phyloP scores from a whole-genome alignment of 2,888 invertebrate species.

The Eupelmus urozonus region DNA sequence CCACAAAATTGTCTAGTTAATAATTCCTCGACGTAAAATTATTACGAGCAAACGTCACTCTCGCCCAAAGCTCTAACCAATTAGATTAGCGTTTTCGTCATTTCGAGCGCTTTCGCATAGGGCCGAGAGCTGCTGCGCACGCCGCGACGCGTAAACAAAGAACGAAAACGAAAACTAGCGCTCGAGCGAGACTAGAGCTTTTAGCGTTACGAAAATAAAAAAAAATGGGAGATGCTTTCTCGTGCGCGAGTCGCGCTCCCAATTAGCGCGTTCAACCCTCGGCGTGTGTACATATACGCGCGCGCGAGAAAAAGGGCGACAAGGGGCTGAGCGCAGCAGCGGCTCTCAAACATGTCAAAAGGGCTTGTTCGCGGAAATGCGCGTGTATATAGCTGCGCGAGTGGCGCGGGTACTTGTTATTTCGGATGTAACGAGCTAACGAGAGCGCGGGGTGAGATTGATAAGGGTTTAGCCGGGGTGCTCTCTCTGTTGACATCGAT shows the following conservation, averaged over 20 bases:
- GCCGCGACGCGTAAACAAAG: no score
- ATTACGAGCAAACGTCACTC: no score
- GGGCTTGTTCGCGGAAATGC: not conserved
- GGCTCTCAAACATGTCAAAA: conserved; percentile 11
- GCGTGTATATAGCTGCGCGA: no score
- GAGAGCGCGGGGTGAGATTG: not conserved
- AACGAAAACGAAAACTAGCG: no score
- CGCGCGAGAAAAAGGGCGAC: not conserved
- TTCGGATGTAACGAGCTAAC: not conserved
- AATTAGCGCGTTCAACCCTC: conserved; percentile 2
- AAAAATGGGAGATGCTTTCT: not conserved
- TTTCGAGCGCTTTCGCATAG: no score
- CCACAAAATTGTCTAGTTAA: no score
- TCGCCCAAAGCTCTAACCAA: no score
- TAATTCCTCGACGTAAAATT: no score
- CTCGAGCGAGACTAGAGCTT: no score
- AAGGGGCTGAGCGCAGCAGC: not conserved
- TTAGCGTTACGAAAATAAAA: no score
- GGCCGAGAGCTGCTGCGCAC: no score
- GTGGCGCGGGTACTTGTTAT: not conserved
- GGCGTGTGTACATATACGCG: not conserved
- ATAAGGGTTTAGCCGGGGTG: conserved; percentile 12
- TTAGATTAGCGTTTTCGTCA: no score
- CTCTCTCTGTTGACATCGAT: not conserved
- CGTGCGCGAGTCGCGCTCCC: not conserved